Evolutionary conservation across 2,113 vertebrate genomes (phyloP).

Genomic region (Aleadryas rufinucha): DNA sequence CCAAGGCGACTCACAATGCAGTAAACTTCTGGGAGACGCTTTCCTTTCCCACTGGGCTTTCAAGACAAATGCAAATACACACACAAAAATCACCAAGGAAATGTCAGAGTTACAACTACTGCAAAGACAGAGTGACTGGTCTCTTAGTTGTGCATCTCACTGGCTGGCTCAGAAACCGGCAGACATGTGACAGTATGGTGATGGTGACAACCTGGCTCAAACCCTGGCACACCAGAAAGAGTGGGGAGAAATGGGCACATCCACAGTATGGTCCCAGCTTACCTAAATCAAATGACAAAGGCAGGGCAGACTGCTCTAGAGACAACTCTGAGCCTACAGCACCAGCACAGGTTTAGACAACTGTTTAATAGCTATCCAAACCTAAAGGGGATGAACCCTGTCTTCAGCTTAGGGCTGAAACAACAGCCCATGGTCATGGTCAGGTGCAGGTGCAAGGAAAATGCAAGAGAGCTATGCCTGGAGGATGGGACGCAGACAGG

Average conservation of each 20-base stretch:
- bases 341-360: not conserved
- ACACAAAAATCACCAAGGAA: not conserved
- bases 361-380: not conserved
- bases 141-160: not conserved
- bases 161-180: not conserved
- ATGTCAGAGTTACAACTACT: not conserved
- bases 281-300: not conserved
- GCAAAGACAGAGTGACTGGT: not conserved
- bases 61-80: constrained; percentile 38
- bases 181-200: not conserved
- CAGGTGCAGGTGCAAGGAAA: not conserved
- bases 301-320: not conserved
- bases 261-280: not conserved
- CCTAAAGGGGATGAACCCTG: not conserved
- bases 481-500: not conserved
- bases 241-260: not conserved
- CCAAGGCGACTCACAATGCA: constrained; percentile 96
- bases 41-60: constrained; percentile 91
- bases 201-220: not conserved
- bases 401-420: not conserved
- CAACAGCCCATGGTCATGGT: not conserved
- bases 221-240: not conserved
- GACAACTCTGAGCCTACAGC: not conserved
- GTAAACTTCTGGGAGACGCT: constrained; percentile 94
- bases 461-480: not conserved